Conservation (phyloP, 1,140 invertebrate genomes). For the Ceratina japonica region DNA sequence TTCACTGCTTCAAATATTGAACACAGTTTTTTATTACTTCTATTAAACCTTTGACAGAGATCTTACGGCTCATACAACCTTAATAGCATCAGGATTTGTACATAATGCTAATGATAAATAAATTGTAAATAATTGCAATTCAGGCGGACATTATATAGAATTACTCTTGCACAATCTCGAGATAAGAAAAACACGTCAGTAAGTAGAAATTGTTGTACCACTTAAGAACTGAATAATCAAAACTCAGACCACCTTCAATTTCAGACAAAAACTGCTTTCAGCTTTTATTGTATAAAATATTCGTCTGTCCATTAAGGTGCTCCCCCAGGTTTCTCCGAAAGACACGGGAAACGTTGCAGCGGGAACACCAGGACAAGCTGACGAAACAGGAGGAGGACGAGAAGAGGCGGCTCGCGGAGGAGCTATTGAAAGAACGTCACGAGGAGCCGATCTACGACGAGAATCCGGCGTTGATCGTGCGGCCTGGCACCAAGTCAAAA, state of each 20-base stretch:
- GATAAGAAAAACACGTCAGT: too few relatives aligned
- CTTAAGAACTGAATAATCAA: conserved; percentile 36
- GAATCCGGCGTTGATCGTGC: conserved; percentile 77
- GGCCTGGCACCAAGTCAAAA: conserved; percentile 78
- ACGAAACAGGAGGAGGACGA: conserved; percentile 78
- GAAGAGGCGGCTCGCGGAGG: conserved; percentile 71
- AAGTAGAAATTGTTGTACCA: too few relatives aligned
- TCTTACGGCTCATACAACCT: too few relatives aligned
- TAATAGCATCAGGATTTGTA: too few relatives aligned
- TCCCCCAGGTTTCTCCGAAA: conserved; percentile 83
- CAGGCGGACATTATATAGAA: too few relatives aligned
- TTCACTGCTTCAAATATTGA: too few relatives aligned
- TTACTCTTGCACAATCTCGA: too few relatives aligned
- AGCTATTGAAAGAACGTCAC: conserved; percentile 70
- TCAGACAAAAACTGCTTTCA: background rate
- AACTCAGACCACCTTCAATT: background rate
- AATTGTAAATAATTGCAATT: too few relatives aligned
- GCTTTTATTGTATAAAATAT: too few relatives aligned
- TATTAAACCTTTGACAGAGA: too few relatives aligned
- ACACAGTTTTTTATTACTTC: too few relatives aligned
- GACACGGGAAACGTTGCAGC: conserved; percentile 74
- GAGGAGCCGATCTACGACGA: conserved; percentile 75
- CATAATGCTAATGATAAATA: too few relatives aligned
- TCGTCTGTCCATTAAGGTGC: conserved; percentile 74
- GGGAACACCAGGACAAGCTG: conserved; percentile 77